phyloP scores from a whole-genome alignment of 2,113 vertebrate genomes.

The Cettia cetti region DNA sequence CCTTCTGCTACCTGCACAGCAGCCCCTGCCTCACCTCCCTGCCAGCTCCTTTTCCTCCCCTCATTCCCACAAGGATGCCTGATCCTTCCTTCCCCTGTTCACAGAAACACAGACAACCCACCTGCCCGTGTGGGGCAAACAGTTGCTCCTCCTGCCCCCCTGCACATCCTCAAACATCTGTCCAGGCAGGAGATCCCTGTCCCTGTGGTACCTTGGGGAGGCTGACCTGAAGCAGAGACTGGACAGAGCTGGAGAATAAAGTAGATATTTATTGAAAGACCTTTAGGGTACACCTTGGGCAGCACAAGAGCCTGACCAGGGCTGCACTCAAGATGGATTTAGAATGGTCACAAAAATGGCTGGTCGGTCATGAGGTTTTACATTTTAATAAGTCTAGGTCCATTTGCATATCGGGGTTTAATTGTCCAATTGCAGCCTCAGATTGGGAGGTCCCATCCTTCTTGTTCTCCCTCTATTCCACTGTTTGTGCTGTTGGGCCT shows the following conservation, averaged over 20 bases:
- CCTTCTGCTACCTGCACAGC: background rate
- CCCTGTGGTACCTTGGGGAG: background rate
- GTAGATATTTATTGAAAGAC: background rate
- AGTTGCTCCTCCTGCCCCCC: background rate
- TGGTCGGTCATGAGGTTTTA: background rate
- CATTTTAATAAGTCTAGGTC: background rate
- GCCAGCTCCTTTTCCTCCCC: background rate
- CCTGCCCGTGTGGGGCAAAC: fast-evolving
- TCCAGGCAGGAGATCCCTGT: background rate
- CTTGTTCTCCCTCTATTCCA: background rate
- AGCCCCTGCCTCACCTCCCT: background rate
- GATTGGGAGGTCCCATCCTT: background rate
- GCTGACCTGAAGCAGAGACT: background rate
- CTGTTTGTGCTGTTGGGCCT: background rate
- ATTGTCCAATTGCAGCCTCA: background rate
- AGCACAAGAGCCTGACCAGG: background rate
- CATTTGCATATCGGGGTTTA: background rate
- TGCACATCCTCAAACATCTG: background rate
- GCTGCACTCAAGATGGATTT: background rate
- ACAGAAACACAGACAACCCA: background rate
- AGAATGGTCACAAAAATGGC: background rate
- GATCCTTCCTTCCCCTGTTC: background rate
- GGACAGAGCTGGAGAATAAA: background rate
- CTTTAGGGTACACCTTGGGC: background rate
- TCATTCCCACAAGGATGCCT: background rate